These are phyloP conservation scores for Anoura caudifer DNA, from an alignment of 2,113 vertebrate species.

Conservation along the genomic window DNA sequence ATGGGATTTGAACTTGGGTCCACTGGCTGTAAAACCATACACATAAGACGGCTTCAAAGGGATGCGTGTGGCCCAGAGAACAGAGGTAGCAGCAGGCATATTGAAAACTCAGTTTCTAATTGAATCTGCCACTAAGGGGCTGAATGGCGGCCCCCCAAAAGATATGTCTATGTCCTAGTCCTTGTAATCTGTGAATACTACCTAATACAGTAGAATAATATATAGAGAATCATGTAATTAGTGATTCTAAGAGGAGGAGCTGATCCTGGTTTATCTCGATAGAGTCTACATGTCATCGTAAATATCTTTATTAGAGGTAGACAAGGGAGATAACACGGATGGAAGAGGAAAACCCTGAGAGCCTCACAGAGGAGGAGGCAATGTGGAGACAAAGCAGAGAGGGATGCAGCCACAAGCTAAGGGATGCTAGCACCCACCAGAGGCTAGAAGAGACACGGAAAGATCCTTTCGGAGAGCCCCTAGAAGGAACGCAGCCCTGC, in stretches of 20 bases:
- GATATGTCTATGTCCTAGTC: neutral
- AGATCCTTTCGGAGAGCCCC: neutral
- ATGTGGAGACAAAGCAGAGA: neutral
- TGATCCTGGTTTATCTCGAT: neutral
- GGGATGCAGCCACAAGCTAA: neutral
- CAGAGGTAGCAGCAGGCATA: neutral
- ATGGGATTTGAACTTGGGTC: neutral
- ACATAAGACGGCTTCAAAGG: neutral
- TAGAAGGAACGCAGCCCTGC: neutral
- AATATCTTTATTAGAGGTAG: neutral
- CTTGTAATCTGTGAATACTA: neutral
- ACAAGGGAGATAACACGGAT: neutral
- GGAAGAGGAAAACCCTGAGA: neutral
- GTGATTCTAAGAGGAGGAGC: neutral
- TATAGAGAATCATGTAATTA: neutral
- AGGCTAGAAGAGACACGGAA: neutral
- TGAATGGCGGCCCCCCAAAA: neutral
- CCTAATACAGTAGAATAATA: neutral
- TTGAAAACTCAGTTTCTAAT: neutral
- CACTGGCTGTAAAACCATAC: neutral
- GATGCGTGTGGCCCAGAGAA: neutral
- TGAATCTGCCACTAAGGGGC: neutral
- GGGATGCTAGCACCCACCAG: fast-evolving
- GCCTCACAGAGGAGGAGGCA: neutral
- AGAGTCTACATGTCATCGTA: neutral